These are phyloP conservation scores for Orthosia cruda DNA, from an alignment of 2,888 invertebrate genomes.

Conservation along the genomic window DNA sequence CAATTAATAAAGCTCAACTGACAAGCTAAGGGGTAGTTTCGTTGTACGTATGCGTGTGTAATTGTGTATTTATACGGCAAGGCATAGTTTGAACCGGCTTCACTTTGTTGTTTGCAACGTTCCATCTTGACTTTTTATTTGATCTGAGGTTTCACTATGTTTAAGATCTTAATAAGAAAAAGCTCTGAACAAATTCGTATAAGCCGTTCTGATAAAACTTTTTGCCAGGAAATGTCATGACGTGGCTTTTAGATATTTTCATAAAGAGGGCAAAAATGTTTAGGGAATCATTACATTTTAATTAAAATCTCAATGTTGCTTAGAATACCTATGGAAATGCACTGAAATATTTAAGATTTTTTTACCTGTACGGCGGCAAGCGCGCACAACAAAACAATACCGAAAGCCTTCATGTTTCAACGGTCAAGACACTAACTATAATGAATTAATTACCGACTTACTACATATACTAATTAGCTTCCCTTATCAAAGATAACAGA, in stretches of 20 bases:
- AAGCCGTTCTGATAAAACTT: too few species aligned
- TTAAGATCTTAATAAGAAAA: too few species aligned
- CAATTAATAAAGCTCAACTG: too few species aligned
- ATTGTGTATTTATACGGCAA: too few species aligned
- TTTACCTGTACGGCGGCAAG: constrained; percentile 83
- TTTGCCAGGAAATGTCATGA: neutral
- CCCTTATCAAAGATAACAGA: constrained; percentile 64
- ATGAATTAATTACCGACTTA: constrained; percentile 61
- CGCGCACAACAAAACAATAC: constrained; percentile 81
- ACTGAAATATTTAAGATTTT: neutral
- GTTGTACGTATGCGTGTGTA: too few species aligned
- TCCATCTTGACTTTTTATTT: too few species aligned
- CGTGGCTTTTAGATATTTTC: neutral
- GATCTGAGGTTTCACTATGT: too few species aligned
- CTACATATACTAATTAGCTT: constrained; percentile 66
- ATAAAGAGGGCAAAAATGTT: neutral
- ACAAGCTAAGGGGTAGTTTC: too few species aligned
- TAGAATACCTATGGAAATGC: neutral
- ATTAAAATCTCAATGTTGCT: neutral
- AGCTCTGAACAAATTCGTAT: too few species aligned
- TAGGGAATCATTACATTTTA: neutral
- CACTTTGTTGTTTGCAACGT: too few species aligned
- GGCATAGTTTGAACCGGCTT: too few species aligned
- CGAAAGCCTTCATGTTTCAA: constrained; percentile 84
- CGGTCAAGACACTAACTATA: constrained; percentile 68